These are phyloP conservation scores for Resseliella maxima DNA, from an alignment of 2,888 invertebrate genomes.

Conservation along the genomic window DNA sequence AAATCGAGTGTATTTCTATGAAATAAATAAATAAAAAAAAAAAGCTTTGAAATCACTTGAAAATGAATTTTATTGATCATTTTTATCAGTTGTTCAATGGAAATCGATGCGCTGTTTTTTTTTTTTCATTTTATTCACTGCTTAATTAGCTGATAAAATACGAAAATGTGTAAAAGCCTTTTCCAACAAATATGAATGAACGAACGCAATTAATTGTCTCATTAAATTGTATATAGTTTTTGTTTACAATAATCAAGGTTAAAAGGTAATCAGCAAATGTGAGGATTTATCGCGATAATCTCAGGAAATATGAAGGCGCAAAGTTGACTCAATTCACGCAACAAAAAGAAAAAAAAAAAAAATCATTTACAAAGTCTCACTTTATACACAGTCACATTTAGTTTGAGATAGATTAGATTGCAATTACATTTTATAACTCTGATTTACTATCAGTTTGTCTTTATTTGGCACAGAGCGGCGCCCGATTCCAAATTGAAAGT, in stretches of 20 bases:
- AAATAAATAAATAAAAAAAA: not conserved
- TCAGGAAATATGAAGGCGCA: not conserved
- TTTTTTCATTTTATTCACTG: not conserved
- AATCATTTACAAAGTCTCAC: not conserved
- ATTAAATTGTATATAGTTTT: not conserved
- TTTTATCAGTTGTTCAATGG: not conserved
- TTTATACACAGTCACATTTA: not conserved
- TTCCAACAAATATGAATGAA: not conserved
- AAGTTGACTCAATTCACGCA: not conserved
- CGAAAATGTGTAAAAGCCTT: not conserved
- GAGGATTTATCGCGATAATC: not conserved
- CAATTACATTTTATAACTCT: conserved; percentile 1
- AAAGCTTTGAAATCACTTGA: conserved; percentile 3
- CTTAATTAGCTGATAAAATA: conserved; percentile 23
- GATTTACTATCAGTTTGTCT: not conserved
- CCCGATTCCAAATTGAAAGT: conserved; percentile 30
- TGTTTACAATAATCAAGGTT: not conserved
- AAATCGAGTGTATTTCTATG: not conserved
- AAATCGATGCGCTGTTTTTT: not conserved
- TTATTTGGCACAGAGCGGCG: not conserved
- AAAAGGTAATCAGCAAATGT: not conserved
- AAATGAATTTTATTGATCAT: conserved; percentile 29
- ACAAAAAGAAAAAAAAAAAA: not conserved
- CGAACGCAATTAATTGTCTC: not conserved
- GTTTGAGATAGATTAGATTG: conserved; percentile 6